Evolutionary conservation across 2,888 invertebrate species (phyloP), one percentile per base, ranked within the genome.

Genomic region (Syritta pipiens): DNA sequence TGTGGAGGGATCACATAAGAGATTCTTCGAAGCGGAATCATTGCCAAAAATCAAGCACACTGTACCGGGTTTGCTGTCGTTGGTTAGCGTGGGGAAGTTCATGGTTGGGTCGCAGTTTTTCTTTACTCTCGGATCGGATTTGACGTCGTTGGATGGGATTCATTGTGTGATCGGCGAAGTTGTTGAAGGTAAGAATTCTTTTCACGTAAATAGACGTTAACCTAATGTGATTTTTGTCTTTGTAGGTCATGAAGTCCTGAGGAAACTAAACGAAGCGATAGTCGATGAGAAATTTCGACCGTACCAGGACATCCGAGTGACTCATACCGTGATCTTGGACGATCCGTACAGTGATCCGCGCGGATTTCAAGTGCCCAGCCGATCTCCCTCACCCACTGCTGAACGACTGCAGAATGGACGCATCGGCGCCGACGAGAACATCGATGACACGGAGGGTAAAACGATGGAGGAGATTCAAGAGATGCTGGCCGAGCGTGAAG

Each of bases 121-220:
- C 87, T 93, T 99, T 63, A 99, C 99, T 0, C 91, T 99, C 6
- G 95, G 93, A 1, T 91, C 94, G 2, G 94, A 97, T 84, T 90
- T 99, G 30, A 94, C 95, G 67, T 98, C 97, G 9, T 89, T 99
- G 67, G 98, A 99, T 88, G 93, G 92, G 1, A 91, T 94, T 46
- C 99, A 99, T 88, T 97, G 97, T 86, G 96, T 99, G 10, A 98
- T 99, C 89, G 99, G 98, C 0, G 95, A 96, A 89, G 95, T 99
- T 1, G 93, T 94, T 0, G 99, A 99, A 89, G 99, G 86, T 82
- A 62, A 6, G 46, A 14, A 5, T 10, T 1, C 0, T 12, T 7
- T 28, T 4, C n/a, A 4, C 1, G 12, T 12, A 9, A 7, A 4
- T 7, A n/a, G 2, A 2, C 5, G 5, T 14, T 24, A 6, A 7